Percentiles rank a stretch among this genome's conserved stretches.
Conservation (phyloP, 2,888 invertebrate genomes). For the Hetaerina titia region DNA sequence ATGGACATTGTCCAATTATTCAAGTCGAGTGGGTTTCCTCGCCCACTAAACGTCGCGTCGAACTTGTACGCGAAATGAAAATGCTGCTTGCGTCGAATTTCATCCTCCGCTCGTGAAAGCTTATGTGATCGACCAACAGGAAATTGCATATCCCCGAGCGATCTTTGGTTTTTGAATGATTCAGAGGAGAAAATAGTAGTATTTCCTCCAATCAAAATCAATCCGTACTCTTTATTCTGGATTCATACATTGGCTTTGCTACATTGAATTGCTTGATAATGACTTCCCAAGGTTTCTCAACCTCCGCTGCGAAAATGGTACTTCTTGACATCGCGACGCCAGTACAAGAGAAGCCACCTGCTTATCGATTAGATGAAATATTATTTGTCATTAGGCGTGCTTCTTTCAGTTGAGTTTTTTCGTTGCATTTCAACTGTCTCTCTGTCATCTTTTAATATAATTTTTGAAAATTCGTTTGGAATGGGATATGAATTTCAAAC, state of each 20-base stretch:
- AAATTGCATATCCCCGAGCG: background rate
- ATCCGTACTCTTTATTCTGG: no score
- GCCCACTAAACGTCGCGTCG: background rate
- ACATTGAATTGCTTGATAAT: no score
- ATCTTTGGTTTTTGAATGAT: background rate
- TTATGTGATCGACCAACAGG: background rate
- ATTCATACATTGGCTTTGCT: no score
- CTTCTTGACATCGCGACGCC: no score
- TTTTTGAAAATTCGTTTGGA: background rate
- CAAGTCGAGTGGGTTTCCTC: slow-evolving; percentile 52
- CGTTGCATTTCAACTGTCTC: no score
- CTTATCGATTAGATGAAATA: no score
- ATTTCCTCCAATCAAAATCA: background rate
- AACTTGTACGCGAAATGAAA: background rate
- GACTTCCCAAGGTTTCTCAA: no score
- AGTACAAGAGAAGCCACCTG: no score
- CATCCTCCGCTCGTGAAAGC: background rate
- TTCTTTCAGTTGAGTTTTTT: no score
- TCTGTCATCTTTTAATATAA: background rate
- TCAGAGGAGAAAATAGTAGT: background rate
- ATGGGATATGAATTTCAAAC: background rate
- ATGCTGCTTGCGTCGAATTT: background rate
- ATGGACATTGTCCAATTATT: slow-evolving; percentile 45
- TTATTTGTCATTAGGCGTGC: no score
- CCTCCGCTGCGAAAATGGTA: no score